Evolutionary conservation across 2,797 vertebrate species (phyloP).

Genomic region (Myotis findleyi): DNA sequence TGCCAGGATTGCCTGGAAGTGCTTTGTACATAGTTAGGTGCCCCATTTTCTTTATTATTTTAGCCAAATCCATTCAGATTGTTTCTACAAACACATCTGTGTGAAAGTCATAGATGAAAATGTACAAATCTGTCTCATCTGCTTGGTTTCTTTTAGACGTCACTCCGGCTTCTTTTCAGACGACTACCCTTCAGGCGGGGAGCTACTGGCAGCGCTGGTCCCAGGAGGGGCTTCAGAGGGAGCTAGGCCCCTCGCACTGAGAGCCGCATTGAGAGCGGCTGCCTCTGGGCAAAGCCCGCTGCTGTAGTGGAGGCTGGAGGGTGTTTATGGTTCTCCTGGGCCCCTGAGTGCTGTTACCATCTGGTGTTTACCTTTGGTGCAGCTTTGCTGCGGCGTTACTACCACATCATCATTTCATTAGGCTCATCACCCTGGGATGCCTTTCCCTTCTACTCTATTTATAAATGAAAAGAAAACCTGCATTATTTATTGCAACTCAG

Average conservation of each 20-base stretch:
- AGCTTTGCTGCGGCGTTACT: not conserved
- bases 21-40: not conserved
- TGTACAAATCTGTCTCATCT: not conserved
- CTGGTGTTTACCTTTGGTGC: not conserved
- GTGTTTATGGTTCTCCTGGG: not conserved
- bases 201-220: not conserved
- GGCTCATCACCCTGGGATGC: not conserved
- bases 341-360: not conserved
- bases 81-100: not conserved
- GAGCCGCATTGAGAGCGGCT: too few relatives aligned
- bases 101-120: not conserved
- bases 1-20: not conserved
- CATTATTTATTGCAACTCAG: slow-evolving; percentile 5
- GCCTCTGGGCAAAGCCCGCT: not conserved
- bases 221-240: not conserved
- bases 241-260: not conserved
- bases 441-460: not conserved
- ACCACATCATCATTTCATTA: not conserved
- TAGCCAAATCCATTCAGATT: not conserved
- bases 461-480: slow-evolving; percentile 12
- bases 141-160: not conserved
- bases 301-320: not conserved
- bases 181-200: not conserved
- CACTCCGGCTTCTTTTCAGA: not conserved
- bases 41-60: not conserved